Conservation (phyloP, 1,140 invertebrate species). For the Acromyrmex charruanus region DNA sequence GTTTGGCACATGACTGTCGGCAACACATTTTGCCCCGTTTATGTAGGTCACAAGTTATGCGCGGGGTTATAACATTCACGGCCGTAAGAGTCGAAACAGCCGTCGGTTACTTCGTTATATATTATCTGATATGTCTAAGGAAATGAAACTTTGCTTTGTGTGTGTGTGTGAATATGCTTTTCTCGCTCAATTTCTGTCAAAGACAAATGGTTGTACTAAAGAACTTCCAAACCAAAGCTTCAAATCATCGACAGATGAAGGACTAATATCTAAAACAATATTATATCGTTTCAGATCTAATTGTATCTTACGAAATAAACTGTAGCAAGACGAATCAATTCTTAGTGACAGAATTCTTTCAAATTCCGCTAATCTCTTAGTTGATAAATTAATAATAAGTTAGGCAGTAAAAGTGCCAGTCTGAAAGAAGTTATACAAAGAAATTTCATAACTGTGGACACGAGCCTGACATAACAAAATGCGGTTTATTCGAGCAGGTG, state of each 20-base stretch:
- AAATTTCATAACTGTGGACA: slow-evolving; percentile 39
- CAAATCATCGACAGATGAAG: neutral
- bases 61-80: slow-evolving; percentile 62
- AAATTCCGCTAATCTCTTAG: neutral
- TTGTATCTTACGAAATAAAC: neutral
- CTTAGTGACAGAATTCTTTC: neutral
- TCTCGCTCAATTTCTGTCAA: slow-evolving; percentile 20
- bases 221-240: neutral
- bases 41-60: slow-evolving; percentile 72
- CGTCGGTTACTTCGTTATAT: slow-evolving; percentile 3
- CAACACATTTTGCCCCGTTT: slow-evolving; percentile 67
- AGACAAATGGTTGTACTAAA: neutral
- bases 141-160: slow-evolving; percentile 29
- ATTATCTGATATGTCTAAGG: neutral
- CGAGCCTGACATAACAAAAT: slow-evolving; percentile 69
- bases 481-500: slow-evolving; percentile 77
- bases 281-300: neutral
- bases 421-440: slow-evolving; percentile 14
- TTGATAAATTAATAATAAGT: neutral
- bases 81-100: slow-evolving; percentile 46
- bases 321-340: neutral
- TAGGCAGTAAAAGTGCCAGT: neutral
- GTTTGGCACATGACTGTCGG: slow-evolving; percentile 72
- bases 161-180: neutral
- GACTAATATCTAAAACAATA: neutral